Evolutionary conservation across 2,888 invertebrate species (phyloP).

Genomic region (Isotomurus palustris): DNA sequence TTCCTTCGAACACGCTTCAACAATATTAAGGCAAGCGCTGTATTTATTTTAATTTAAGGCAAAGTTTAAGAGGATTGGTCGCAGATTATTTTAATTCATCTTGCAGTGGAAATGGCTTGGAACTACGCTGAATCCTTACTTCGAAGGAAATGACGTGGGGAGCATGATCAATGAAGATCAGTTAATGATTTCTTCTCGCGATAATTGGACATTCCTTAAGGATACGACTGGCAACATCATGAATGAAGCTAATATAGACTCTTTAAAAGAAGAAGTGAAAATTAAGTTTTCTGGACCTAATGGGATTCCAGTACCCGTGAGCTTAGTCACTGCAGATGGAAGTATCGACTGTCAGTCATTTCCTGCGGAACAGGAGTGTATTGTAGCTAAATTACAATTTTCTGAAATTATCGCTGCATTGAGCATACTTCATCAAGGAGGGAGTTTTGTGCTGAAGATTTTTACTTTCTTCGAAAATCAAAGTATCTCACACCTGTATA

Average conservation of each 20-base stretch:
- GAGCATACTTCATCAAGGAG: constrained; percentile 64
- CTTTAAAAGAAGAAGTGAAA: constrained; percentile 56
- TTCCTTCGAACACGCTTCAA: constrained; percentile 56
- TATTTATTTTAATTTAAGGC: constrained; percentile 7
- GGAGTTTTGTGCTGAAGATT: constrained; percentile 77
- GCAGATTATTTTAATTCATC: background rate
- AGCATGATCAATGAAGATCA: constrained; percentile 80
- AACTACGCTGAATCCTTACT: constrained; percentile 83
- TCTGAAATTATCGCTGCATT: constrained; percentile 78
- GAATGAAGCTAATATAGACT: constrained; percentile 62
- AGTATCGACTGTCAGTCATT: constrained; percentile 77
- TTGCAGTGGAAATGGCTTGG: constrained; percentile 79
- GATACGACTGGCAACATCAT: constrained; percentile 84
- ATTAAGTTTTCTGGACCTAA: constrained; percentile 18
- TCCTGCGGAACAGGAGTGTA: constrained; percentile 80
- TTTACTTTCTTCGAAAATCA: constrained; percentile 83
- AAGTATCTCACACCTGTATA: constrained; percentile 72
- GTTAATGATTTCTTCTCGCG: constrained; percentile 69
- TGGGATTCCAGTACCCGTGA: constrained; percentile 12
- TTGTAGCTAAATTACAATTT: constrained; percentile 72
- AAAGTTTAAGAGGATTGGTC: too few species aligned
- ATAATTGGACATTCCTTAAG: constrained; percentile 79
- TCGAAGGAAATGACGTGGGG: constrained; percentile 73
- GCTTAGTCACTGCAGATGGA: constrained; percentile 85
- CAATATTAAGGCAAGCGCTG: constrained; percentile 23